Percentiles rank a stretch among this genome's conserved stretches.
Conservation (phyloP, 2,113 vertebrate genomes). For the Rostratula benghalensis region DNA sequence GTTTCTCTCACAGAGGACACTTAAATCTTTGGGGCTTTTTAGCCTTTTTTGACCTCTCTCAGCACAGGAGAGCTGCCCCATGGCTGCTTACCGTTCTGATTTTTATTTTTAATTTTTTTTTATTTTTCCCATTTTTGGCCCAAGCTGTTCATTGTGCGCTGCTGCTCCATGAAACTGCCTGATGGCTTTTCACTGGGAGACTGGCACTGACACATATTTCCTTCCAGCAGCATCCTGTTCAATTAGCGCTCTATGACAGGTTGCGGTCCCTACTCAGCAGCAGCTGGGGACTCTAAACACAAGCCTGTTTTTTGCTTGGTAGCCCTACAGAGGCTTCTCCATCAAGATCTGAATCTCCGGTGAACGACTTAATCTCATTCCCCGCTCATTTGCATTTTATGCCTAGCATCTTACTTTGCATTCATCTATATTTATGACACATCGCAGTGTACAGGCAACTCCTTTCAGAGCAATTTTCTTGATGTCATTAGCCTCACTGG, state of each 20-base stretch:
- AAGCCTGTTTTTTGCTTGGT: constrained; percentile 68
- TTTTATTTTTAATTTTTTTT: no score
- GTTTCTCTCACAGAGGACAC: neutral
- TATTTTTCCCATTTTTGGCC: constrained; percentile 16
- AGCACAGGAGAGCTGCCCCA: neutral
- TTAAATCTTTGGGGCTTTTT: neutral
- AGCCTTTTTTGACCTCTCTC: constrained; percentile 7
- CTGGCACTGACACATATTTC: constrained; percentile 38
- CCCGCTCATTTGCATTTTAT: constrained; percentile 75
- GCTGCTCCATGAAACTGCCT: neutral
- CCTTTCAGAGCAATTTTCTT: constrained; percentile 74
- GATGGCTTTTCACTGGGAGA: neutral
- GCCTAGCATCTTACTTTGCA: constrained; percentile 69
- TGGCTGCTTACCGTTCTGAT: neutral
- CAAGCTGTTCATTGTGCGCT: neutral
- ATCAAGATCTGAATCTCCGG: constrained; percentile 65
- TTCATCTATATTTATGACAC: constrained; percentile 78
- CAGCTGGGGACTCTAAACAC: constrained; percentile 60
- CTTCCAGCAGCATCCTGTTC: constrained; percentile 63
- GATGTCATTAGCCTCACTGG: constrained; percentile 58
- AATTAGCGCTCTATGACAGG: constrained; percentile 63
- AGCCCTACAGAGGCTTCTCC: constrained; percentile 66
- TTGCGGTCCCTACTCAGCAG: constrained; percentile 27
- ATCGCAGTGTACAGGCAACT: constrained; percentile 56
- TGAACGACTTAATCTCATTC: constrained; percentile 72